Conservation (phyloP, 2,113 vertebrate species). For the Numenius arquata region DNA sequence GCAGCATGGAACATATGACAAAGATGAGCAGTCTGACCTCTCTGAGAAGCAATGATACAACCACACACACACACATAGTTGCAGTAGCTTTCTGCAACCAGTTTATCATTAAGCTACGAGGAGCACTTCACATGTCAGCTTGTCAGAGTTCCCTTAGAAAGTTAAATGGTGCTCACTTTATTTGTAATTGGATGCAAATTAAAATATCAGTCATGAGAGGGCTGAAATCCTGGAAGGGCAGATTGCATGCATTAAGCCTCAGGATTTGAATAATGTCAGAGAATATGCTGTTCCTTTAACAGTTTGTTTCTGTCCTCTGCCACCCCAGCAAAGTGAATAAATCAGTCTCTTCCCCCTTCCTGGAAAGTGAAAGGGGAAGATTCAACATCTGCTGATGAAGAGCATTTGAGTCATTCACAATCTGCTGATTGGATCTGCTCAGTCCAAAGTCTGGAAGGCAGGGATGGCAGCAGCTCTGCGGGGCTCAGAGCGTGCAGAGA, state of each 20-base stretch:
- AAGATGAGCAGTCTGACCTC: not conserved
- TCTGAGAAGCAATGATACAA: not conserved
- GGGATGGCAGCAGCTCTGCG: not conserved
- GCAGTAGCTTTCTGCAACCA: not conserved
- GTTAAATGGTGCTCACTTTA: not conserved
- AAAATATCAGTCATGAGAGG: not conserved
- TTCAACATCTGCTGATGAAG: not conserved
- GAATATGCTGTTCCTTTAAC: not conserved
- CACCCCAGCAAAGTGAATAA: conserved; percentile 12
- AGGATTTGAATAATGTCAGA: not conserved
- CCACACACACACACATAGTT: not conserved
- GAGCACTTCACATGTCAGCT: not conserved
- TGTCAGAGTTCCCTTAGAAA: not conserved
- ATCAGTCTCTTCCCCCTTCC: conserved; percentile 4
- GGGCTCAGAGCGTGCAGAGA: not conserved
- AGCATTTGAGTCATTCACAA: not conserved
- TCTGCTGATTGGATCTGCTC: not conserved
- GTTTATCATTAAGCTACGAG: not conserved
- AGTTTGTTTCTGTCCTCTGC: conserved; percentile 29
- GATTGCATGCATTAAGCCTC: not conserved
- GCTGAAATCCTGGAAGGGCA: not conserved
- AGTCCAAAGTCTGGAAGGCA: not conserved
- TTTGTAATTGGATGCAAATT: conserved; percentile 14
- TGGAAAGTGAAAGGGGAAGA: conserved; percentile 1
- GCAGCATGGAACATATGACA: not conserved